Percentiles rank a stretch among this genome's conserved stretches.
Evolutionary conservation across 1,140 invertebrate genomes (phyloP).

Genomic region (Zaprionus africanus): DNA sequence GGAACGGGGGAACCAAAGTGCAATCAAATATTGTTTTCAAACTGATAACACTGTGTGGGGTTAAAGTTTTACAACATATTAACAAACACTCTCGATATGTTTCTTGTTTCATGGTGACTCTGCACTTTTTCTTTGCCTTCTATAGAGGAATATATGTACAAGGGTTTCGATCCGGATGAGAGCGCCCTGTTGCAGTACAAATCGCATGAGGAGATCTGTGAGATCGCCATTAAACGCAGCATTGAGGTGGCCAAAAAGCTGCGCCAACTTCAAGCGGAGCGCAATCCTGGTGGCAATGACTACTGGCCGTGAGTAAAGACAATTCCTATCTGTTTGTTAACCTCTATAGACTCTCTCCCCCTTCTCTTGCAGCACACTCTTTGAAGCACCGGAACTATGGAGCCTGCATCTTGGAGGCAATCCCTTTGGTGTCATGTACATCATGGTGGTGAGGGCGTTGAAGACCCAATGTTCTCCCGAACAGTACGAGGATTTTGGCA

Average conservation of each 20-base stretch:
- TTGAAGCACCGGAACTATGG: conserved; percentile 42
- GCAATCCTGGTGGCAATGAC: conserved; percentile 88
- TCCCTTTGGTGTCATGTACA: conserved; percentile 92
- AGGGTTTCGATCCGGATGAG: conserved; percentile 45
- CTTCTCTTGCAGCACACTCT: conserved; percentile 42
- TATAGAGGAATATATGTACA: conserved; percentile 50
- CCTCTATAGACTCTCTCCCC: background rate
- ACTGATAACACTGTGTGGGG: background rate
- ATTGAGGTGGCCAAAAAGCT: conserved; percentile 91
- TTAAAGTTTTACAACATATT: background rate
- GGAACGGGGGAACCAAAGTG: background rate
- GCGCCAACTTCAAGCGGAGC: conserved; percentile 88
- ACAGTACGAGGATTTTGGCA: conserved; percentile 92
- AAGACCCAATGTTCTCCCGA: conserved; percentile 93
- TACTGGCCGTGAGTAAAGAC: conserved; percentile 86
- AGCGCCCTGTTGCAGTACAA: conserved; percentile 48
- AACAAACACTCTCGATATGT: background rate
- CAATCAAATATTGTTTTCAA: conserved; percentile 2
- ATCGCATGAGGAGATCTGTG: conserved; percentile 68
- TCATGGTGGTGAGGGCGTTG: conserved; percentile 95
- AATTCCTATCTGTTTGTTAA: background rate
- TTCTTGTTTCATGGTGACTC: conserved; percentile 42
- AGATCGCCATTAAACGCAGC: conserved; percentile 85
- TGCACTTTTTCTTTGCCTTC: background rate
- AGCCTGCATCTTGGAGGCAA: conserved; percentile 89